Evolutionary conservation across 2,888 invertebrate species (phyloP), one percentile per base, ranked within the genome.

Genomic region (Drosophila anomalipes): DNA sequence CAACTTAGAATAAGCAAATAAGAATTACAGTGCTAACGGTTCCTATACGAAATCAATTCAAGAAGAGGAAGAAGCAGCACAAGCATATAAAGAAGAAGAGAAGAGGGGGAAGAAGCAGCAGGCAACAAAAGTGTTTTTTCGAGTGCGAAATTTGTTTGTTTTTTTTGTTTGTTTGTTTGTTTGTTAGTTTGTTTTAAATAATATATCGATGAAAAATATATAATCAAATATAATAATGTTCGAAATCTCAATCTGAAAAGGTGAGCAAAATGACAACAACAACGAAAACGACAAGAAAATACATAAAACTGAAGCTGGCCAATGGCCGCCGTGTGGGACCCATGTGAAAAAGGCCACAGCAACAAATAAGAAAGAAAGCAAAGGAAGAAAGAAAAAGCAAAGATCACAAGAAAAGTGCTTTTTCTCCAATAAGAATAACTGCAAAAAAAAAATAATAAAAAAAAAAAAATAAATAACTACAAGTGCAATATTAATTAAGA

Each of bases 21-120:
- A 74, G 66, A 82, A 68, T 70, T 30, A 32, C 53, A 70, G 69
- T 76, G 68, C 79, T 57, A 57, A 74, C 81, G 78, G 83, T 89
- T 86, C 79, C 87, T 79, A 86, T 53, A 51, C 52, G 67, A 70
- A 68, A 59, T 37, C 56, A 54, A 39, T 35, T 56, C 49, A 37
- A 39, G n/a, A 39, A 52, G 41, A 47, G 33, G 39, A 62, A 71
- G 61, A 39, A 57, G 30, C 19, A 61, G 28, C 14, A 39, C 47
- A 47, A 16, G 22, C 19, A 49, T n/a, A 22, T 14, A 2, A 35
- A 54, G 51, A 19, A 33, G 51, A 26, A 60, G 56, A 59, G 52
- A 26, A 59, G 44, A 56, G 52, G 28, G 28, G 53, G 35, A 37
- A 51, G 35, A 35, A 51, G 60, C 33, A 58, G 59, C 41, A 59